phyloP scores from a whole-genome alignment of 2,888 invertebrate species.

The Digitonthophagus gazella region DNA sequence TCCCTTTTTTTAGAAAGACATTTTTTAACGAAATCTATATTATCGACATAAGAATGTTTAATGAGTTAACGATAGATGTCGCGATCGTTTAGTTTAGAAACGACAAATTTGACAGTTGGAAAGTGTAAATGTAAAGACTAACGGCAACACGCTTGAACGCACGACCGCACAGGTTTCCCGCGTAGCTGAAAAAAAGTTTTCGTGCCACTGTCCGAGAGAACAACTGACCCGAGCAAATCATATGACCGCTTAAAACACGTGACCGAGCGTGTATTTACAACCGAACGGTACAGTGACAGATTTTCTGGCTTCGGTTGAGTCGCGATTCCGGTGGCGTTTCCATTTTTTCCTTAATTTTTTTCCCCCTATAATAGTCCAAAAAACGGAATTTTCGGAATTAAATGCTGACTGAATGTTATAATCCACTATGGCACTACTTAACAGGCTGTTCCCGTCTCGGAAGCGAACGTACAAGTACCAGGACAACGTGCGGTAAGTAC shows the following conservation, averaged over 20 bases:
- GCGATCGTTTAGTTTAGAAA: no score
- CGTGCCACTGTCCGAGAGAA: slow-evolving; percentile 38
- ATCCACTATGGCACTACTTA: slow-evolving; percentile 69
- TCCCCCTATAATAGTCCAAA: no score
- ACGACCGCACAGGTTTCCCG: slow-evolving; percentile 19
- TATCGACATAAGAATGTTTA: no score
- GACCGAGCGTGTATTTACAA: slow-evolving; percentile 48
- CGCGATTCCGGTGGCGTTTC: slow-evolving; percentile 2
- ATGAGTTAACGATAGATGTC: slow-evolving; percentile 28
- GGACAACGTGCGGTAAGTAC: slow-evolving; percentile 54
- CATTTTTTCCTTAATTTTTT: slow-evolving; percentile 3
- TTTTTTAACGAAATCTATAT: no score
- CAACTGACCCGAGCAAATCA: slow-evolving; percentile 41
- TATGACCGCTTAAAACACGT: slow-evolving; percentile 47
- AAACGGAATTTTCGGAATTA: no score
- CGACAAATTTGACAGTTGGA: no score
- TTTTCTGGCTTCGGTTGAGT: slow-evolving; percentile 34
- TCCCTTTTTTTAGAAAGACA: no score
- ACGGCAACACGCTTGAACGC: no score
- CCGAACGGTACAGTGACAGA: slow-evolving; percentile 31
- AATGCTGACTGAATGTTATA: slow-evolving; percentile 32
- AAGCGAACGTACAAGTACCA: slow-evolving; percentile 56
- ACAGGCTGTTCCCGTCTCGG: slow-evolving; percentile 65
- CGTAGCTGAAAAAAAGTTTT: slow-evolving; percentile 35
- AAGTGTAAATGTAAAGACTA: no score